Base-by-base conservation (phyloP, 2,113 vertebrate genomes). In the Dipodomys stephensi region DNA sequence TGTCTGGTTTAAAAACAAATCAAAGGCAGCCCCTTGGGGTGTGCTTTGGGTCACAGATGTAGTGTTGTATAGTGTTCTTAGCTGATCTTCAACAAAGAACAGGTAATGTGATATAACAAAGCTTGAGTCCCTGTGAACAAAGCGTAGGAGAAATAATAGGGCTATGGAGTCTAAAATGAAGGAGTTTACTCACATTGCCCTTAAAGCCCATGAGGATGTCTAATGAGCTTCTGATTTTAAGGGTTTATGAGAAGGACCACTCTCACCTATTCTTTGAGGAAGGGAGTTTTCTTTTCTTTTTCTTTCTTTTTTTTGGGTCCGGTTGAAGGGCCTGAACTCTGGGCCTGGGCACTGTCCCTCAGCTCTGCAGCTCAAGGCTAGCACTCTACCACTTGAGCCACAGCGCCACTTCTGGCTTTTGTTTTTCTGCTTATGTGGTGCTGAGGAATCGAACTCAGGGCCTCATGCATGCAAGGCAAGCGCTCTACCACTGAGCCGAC, bases 71-170 rank as follows among this genome's bases (percentile, higher is more conserved):
- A 68, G 57, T 60, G 35, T 81, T 93, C 80, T 86, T 46, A 60
- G 73, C 25, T 39, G 19, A 67, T 27, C 32, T 71, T 53, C 74
- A 79, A 94, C 62, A 88, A 79, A 94, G 44, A 39, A 60, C 49
- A 82, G 53, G 84, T 79, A 71, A 83, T 5, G 7, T 28, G 83
- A 83, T 49, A 32, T 46, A 15, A 49, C 28, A 82, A 82, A 91
- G 77, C 28, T 80, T 77, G 85, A 76, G 91, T 62, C n/a, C 44
- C 46, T 2, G 1, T 16, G 49, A 89, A 91, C 87, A 93, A 80
- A 92, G 67, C 67, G 11, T 65, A 57, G 19, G 49, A 82, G 49
- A 44, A 82, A 76, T 3, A 0, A n/a, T 7, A 62, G 2, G 10
- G 18, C 67, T 28, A 7, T 2, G 9, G 28, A 72, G 65, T 15